Evolutionary conservation across 1,140 invertebrate genomes (phyloP).

Genomic region (Ips nitidus): DNA sequence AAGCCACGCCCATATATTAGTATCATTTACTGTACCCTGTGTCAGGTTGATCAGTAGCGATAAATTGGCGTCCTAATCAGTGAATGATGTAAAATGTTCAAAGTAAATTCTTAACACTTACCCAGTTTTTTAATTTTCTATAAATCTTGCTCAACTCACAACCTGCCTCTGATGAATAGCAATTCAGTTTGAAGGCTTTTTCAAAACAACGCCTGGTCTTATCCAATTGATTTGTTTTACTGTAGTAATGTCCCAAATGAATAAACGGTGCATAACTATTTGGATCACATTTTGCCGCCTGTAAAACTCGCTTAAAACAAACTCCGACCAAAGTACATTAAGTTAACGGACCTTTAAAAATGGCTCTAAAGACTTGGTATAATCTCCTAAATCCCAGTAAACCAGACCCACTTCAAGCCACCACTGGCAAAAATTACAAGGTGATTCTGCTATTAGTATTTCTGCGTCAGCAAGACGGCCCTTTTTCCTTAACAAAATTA

Average conservation of each 20-base stretch:
- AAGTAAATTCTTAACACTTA: conserved; percentile 41
- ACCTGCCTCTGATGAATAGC: conserved; percentile 64
- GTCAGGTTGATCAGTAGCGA: conserved; percentile 66
- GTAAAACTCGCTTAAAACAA: conserved; percentile 13
- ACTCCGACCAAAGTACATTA: neutral
- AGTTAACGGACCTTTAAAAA: conserved; percentile 60
- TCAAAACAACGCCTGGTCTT: conserved; percentile 80
- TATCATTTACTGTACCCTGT: conserved; percentile 53
- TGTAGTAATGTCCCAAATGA: conserved; percentile 76
- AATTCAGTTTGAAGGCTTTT: conserved; percentile 77
- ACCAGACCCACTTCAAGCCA: conserved; percentile 66
- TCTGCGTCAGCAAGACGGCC: conserved; percentile 59
- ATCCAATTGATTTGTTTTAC: conserved; percentile 60
- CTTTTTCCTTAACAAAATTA: conserved; percentile 54
- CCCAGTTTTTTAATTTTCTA: conserved; percentile 65
- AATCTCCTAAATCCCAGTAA: conserved; percentile 64
- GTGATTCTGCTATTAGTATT: conserved; percentile 53
- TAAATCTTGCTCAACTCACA: conserved; percentile 76
- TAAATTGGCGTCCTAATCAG: conserved; percentile 64
- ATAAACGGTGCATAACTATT: conserved; percentile 72
- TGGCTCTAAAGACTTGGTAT: conserved; percentile 62
- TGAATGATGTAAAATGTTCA: no score
- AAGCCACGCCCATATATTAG: conserved; percentile 78
- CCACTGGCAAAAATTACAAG: conserved; percentile 57
- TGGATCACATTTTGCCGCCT: conserved; percentile 71